Evolutionary conservation across 2,113 vertebrate species (phyloP).

Genomic region (Sylvilagus bachmani): DNA sequence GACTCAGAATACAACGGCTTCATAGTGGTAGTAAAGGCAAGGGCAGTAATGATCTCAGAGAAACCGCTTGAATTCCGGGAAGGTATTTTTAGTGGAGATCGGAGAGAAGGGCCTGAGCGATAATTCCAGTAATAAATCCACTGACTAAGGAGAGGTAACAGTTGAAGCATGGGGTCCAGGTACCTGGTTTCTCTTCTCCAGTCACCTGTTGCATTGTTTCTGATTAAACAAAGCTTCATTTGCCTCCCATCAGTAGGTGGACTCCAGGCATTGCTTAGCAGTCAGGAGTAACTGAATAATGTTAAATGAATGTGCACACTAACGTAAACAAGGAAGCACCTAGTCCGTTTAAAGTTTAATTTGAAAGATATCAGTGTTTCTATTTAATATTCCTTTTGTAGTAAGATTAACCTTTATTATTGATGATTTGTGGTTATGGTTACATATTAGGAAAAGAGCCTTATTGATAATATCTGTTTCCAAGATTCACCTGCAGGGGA

Average conservation of each 20-base stretch:
- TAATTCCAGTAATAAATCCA: background rate
- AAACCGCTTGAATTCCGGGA: background rate
- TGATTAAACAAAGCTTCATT: background rate
- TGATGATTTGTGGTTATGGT: no score
- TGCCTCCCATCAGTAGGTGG: background rate
- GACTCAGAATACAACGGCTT: background rate
- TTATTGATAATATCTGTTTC: background rate
- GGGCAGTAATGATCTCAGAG: background rate
- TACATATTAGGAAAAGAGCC: background rate
- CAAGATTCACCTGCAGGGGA: background rate
- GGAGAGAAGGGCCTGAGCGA: background rate
- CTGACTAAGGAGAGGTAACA: background rate
- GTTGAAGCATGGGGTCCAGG: background rate
- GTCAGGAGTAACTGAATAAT: background rate
- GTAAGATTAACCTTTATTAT: background rate
- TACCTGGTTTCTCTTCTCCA: background rate
- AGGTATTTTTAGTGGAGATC: background rate
- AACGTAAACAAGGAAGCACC: background rate
- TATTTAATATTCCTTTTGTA: background rate
- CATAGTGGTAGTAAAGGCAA: background rate
- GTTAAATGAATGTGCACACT: background rate
- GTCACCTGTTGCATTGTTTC: no score
- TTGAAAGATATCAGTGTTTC: background rate
- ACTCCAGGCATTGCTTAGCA: background rate
- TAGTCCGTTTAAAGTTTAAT: background rate